Base-by-base conservation (phyloP, 2,888 invertebrate genomes). In the Thera obeliscata region DNA sequence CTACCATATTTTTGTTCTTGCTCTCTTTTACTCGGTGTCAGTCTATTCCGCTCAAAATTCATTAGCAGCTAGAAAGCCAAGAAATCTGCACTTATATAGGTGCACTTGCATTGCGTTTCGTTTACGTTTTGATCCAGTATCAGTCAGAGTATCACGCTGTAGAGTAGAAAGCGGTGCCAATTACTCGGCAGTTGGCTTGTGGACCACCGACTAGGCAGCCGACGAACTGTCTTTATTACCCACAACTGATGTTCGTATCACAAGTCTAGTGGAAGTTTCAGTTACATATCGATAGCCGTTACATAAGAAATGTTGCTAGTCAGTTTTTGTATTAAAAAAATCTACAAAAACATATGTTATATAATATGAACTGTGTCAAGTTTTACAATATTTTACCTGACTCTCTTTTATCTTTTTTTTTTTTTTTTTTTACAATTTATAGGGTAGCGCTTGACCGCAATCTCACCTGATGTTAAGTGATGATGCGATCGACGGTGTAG, bases 161-260 rank as follows among this genome's bases (percentile, higher is more conserved):
- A 43, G 67, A 67, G 71, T 70, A 74, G 73, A 75, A 75, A 75
- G 75, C 69, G 73, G 52, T 72, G 70, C 75, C 73, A 73, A 75
- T 75, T 75, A 75, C 67, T 59, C 50, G 61, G 56, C 50, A 58
- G 62, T 63, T 57, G 50, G 67, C 58, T 22, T 52, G 33, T 33
- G 57, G 69, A 69, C 69, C 69, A 69, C 65, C 69, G 60, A 52
- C 66, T 49, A 22, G 43, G 65, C 63, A 56, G 52, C 63, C 9
- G 43, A 61, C 61, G 9, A 50, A 43, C 61, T 65, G 65, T 69
- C 62, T 65, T 60, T 52, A 66, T 63, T 58, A 58, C 50, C 41
- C 1, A 50, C 52, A 12, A 52, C 41, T 52, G 61, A 66, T 61
- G 66, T 49, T 55, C 35, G 38, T 35, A 56, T 60, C 50, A 56